A percentile compares a stretch with the other conserved stretches of the same genome.
phyloP scores from a whole-genome alignment of 2,113 vertebrate genomes.

The Rhea pennata region DNA sequence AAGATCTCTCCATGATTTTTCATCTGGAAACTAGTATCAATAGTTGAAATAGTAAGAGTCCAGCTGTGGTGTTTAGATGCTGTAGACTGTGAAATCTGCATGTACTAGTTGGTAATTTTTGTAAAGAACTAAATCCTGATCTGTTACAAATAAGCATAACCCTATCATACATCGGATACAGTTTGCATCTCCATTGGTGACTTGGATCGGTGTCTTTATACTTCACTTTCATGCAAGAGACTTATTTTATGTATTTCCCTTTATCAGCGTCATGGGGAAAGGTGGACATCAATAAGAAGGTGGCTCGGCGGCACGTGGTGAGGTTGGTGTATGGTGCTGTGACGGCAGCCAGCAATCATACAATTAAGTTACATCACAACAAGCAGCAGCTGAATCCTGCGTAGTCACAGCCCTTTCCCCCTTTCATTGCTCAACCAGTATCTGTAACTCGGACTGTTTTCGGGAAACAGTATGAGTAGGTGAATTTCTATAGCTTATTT shows the following conservation, averaged over 20 bases:
- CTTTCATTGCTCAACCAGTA: not conserved
- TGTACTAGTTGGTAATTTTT: not conserved
- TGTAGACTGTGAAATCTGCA: not conserved
- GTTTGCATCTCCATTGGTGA: not conserved
- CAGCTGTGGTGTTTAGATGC: not conserved
- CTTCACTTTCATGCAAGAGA: not conserved
- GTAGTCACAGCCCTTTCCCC: not conserved
- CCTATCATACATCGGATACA: not conserved
- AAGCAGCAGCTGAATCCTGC: not conserved
- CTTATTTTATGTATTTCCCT: fast-evolving
- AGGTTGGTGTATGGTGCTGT: not conserved
- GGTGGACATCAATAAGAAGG: not conserved
- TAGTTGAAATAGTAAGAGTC: not conserved
- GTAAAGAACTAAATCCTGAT: not conserved
- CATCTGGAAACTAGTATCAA: not conserved
- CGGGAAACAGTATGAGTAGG: not conserved
- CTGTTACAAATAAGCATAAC: not conserved
- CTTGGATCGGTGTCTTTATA: not conserved
- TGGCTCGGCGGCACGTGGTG: not conserved
- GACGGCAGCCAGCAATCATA: not conserved
- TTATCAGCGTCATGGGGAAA: not conserved
- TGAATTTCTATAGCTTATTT: not conserved
- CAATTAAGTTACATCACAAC: fast-evolving
- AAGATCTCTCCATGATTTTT: not conserved
- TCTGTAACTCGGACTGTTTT: not conserved